Conservation (phyloP, 1,140 invertebrate genomes). For the Globodera ellingtonae region DNA sequence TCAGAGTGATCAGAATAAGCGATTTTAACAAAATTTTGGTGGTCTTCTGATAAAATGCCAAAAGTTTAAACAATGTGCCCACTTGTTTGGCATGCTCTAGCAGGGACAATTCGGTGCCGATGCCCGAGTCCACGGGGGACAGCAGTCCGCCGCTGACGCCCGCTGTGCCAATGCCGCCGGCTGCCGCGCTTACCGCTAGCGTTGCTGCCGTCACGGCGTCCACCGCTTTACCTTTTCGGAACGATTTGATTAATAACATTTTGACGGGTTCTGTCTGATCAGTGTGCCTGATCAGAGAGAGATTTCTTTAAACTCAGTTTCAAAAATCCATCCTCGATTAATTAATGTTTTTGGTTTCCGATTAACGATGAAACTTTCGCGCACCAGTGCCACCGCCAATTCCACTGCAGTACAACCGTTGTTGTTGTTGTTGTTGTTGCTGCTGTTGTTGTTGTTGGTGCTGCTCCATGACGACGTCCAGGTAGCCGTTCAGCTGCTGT, state of each 20-base stretch:
- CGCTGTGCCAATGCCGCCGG: constrained; percentile 2
- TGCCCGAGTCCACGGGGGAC: constrained; percentile 61
- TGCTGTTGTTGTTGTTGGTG: constrained; percentile 29
- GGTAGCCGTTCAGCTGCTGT: constrained; percentile 26
- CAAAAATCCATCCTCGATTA: too few relatives aligned
- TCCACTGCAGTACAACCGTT: constrained; percentile 19
- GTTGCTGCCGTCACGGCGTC: constrained; percentile 19
- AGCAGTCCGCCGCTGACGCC: constrained; percentile 45
- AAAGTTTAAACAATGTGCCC: not conserved
- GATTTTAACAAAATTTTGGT: too few relatives aligned
- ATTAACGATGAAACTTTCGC: too few relatives aligned
- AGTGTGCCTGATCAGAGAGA: too few relatives aligned
- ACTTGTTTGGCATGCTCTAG: constrained; percentile 41
- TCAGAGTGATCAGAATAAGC: too few relatives aligned
- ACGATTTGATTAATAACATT: not conserved
- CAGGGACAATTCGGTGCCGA: constrained; percentile 58
- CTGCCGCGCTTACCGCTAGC: constrained; percentile 29
- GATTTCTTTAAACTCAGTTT: too few relatives aligned
- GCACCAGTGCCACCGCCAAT: constrained; percentile 17
- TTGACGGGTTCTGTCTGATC: not conserved
- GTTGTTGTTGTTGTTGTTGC: constrained; percentile 33
- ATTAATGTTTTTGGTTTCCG: too few relatives aligned
- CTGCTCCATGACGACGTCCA: constrained; percentile 28
- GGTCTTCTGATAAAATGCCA: not conserved
- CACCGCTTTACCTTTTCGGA: constrained; percentile 2